Evolutionary conservation across 2,888 invertebrate species (phyloP).

Genomic region (Ichneumon xanthorius): DNA sequence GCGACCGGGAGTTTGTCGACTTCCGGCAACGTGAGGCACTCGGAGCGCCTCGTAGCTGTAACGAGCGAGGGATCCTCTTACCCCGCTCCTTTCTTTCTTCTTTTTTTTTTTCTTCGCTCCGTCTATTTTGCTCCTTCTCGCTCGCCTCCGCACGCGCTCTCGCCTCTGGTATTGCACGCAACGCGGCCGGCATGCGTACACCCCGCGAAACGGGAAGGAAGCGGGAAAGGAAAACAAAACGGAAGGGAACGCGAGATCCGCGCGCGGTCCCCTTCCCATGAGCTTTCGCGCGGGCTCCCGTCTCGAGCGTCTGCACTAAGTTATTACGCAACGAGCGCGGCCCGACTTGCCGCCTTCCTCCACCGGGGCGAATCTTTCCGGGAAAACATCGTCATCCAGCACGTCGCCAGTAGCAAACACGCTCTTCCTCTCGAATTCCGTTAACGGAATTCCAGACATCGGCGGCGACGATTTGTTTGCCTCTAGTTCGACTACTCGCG

Average conservation of each 20-base stretch:
- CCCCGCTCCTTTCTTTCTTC: neutral
- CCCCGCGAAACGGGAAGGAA: conserved; percentile 62
- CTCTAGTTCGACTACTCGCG: neutral
- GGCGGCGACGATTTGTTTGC: conserved; percentile 28
- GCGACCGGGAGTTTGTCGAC: conserved; percentile 33
- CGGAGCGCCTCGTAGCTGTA: neutral
- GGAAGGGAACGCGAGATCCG: conserved; percentile 58
- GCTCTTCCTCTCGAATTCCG: conserved; percentile 61
- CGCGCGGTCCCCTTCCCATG: neutral
- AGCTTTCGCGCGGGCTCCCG: conserved; percentile 23
- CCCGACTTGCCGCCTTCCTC: conserved; percentile 27
- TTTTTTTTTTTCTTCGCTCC: neutral
- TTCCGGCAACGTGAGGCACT: conserved; percentile 52
- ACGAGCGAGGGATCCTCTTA: conserved; percentile 5
- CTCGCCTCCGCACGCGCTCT: neutral
- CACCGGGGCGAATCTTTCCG: conserved; percentile 57
- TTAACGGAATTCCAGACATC: conserved; percentile 64
- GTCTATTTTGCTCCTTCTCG: conserved; percentile 5
- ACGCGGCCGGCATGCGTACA: conserved; percentile 17
- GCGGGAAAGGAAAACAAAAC: conserved; percentile 65
- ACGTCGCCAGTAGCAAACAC: conserved; percentile 33
- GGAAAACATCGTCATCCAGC: conserved; percentile 66
- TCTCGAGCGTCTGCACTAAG: conserved; percentile 52
- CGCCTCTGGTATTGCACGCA: conserved; percentile 1
- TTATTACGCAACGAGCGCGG: conserved; percentile 64